Conservation (phyloP, 2,888 invertebrate species). For the Labia minor region DNA sequence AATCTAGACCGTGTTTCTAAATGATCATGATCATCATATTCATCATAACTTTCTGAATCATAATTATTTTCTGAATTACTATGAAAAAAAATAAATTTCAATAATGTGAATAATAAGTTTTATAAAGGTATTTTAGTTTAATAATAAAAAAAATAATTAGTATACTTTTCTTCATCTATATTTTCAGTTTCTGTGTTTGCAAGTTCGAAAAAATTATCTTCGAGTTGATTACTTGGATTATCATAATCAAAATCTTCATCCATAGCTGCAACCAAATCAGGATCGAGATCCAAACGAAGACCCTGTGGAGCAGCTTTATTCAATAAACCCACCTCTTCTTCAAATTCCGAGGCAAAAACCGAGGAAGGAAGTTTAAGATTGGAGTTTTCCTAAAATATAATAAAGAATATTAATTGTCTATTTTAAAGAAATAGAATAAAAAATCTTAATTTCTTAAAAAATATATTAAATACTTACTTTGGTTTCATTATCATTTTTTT, state of each 20-base stretch:
- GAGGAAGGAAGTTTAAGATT: conserved; percentile 64
- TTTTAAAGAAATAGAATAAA: background rate
- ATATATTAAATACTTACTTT: background rate
- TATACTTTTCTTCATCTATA: conserved; percentile 33
- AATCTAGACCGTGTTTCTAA: conserved; percentile 75
- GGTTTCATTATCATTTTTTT: background rate
- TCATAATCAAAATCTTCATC: conserved; percentile 86
- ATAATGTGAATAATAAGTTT: no score
- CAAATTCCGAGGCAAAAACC: conserved; percentile 75
- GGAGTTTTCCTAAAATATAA: conserved; percentile 18
- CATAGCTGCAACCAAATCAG: conserved; percentile 83
- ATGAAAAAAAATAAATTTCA: conserved; percentile 14
- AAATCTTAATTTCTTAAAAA: no score
- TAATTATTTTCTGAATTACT: conserved; percentile 27
- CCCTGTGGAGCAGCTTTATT: conserved; percentile 68
- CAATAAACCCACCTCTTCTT: conserved; percentile 73
- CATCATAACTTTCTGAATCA: conserved; percentile 25
- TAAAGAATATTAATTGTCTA: background rate
- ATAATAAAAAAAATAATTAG: no score
- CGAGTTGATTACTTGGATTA: conserved; percentile 71
- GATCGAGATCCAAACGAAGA: conserved; percentile 66
- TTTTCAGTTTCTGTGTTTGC: conserved; percentile 51
- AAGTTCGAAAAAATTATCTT: conserved; percentile 82
- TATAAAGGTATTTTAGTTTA: no score
- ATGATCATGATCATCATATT: conserved; percentile 36